Conservation (phyloP, 2,797 vertebrate genomes). For the Pachyuromys duprasi region DNA sequence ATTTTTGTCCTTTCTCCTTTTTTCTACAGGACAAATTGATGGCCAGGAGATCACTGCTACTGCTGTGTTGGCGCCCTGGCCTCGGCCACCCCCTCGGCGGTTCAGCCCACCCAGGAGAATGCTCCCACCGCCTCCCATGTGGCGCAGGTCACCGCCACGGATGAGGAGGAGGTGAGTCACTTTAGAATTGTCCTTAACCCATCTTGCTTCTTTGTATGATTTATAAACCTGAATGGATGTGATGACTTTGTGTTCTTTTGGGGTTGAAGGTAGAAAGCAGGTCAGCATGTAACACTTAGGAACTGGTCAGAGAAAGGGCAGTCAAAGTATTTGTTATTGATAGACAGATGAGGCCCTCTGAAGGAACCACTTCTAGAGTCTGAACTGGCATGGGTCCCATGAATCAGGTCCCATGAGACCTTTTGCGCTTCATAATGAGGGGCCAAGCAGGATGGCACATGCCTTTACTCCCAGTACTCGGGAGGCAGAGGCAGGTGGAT, state of each 20-base stretch:
- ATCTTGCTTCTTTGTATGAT: not conserved
- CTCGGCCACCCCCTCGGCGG: conserved; percentile 91
- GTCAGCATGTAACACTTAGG: rapidly evolving
- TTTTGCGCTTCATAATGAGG: not conserved
- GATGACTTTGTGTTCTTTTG: not conserved
- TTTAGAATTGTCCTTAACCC: not conserved
- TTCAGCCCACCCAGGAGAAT: conserved; percentile 95
- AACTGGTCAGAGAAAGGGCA: not conserved
- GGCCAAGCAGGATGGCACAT: not conserved
- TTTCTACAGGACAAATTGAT: conserved; percentile 93
- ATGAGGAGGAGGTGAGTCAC: conserved; percentile 94
- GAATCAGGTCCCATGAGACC: not conserved
- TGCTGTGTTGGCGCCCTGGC: conserved; percentile 92
- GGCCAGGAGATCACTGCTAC: conserved; percentile 97
- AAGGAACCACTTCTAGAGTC: not conserved
- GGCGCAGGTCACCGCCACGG: conserved; percentile 94
- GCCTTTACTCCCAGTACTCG: not conserved
- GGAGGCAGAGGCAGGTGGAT: not conserved
- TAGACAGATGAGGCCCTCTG: too few relatives aligned
- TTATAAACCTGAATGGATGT: not conserved
- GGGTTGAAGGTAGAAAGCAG: not conserved
- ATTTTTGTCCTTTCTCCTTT: conserved; percentile 8
- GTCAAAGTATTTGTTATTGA: not conserved
- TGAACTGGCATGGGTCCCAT: not conserved
- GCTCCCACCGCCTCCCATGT: conserved; percentile 94